These are phyloP conservation scores for Ianthella basta DNA, from an alignment of 37 sponge, comb jelly and placozoan species.

Conservation along the genomic window DNA sequence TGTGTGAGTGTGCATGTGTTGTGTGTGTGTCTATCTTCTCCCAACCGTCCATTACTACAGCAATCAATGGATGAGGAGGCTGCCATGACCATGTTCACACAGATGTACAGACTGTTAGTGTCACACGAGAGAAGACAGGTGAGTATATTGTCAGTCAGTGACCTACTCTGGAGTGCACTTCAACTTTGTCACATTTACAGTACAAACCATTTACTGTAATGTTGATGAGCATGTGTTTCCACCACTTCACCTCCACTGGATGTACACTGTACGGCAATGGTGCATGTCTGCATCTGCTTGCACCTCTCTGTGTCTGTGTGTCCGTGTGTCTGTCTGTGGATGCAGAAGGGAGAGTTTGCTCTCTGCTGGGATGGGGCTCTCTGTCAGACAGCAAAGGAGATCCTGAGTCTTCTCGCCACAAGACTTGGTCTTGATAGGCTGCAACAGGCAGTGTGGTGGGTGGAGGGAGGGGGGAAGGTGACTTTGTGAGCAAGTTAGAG, in stretches of 20 bases:
- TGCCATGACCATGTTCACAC: background rate
- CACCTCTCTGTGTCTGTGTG: slow-evolving; percentile 28
- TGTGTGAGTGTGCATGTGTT: too few relatives aligned
- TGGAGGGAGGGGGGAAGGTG: slow-evolving; percentile 13
- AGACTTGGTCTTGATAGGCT: background rate
- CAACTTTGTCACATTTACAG: too few relatives aligned
- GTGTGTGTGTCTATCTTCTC: too few relatives aligned
- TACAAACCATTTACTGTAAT: background rate
- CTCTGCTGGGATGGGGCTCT: background rate
- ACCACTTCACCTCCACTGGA: too few relatives aligned
- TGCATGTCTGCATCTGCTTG: too few relatives aligned
- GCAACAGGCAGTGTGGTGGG: slow-evolving; percentile 30
- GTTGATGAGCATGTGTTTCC: slow-evolving; percentile 1
- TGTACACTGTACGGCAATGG: too few relatives aligned
- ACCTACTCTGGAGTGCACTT: background rate
- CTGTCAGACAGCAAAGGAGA: background rate
- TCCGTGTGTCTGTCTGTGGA: slow-evolving; percentile 32
- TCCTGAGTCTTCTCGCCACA: background rate
- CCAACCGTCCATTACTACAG: too few relatives aligned
- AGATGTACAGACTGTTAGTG: slow-evolving; percentile 1
- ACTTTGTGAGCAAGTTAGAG: background rate
- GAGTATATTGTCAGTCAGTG: background rate
- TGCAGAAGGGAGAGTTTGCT: slow-evolving; percentile 16
- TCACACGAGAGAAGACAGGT: background rate
- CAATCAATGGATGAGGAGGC: slow-evolving; percentile 9